Evolutionary conservation across 2,797 vertebrate genomes (phyloP).

Genomic region (Centropyge bicolor): DNA sequence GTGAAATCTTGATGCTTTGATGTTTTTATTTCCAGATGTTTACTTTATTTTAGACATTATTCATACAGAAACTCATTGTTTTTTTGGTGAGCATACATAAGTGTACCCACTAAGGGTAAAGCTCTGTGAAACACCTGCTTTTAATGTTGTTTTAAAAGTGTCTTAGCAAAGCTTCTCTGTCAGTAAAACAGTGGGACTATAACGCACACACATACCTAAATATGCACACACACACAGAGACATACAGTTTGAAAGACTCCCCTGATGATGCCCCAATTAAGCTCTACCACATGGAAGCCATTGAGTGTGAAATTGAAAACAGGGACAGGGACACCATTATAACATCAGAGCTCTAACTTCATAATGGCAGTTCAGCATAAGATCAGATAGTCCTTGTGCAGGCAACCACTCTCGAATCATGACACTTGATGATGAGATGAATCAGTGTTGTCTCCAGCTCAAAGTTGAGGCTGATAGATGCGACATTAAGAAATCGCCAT

Average conservation of each 20-base stretch:
- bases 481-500: slow-evolving; percentile 11
- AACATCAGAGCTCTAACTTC: slow-evolving; percentile 61
- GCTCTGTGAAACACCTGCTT: slow-evolving; percentile 46
- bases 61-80: slow-evolving; percentile 22
- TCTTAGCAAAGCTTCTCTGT: slow-evolving; percentile 54
- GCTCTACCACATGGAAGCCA: slow-evolving; percentile 76
- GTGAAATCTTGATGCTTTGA: slow-evolving; percentile 8
- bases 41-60: slow-evolving; percentile 29
- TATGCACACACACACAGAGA: slow-evolving; percentile 45
- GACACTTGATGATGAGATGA: slow-evolving; percentile 29
- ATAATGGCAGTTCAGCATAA: slow-evolving; percentile 46
- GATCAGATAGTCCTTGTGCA: slow-evolving; percentile 55
- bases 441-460: background rate
- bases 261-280: slow-evolving; percentile 78
- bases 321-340: slow-evolving; percentile 68
- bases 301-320: slow-evolving; percentile 84
- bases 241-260: slow-evolving; percentile 65
- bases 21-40: slow-evolving; percentile 53
- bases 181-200: slow-evolving; percentile 74
- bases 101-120: slow-evolving; percentile 23
- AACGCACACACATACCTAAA: slow-evolving; percentile 7
- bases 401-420: slow-evolving; percentile 25
- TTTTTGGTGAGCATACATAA: slow-evolving; percentile 9
- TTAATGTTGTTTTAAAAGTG: slow-evolving; percentile 62
- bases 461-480: background rate